These are phyloP conservation scores for Patella vulgata DNA, from an alignment of 1,140 invertebrate species.

Conservation along the genomic window DNA sequence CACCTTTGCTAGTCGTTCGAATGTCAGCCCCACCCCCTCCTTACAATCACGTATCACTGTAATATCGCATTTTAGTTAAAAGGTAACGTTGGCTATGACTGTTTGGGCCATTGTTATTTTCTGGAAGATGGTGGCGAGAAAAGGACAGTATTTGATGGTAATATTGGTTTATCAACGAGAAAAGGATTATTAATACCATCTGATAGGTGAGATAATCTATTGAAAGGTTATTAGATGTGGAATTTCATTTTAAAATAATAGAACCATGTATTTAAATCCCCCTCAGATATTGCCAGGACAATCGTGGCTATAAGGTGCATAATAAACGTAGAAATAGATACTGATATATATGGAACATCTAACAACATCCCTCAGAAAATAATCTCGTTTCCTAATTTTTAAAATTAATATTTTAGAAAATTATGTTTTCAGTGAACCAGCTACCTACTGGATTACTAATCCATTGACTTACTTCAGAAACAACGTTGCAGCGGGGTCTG, in stretches of 20 bases:
- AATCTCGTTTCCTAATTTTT: no score
- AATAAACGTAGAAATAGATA: no score
- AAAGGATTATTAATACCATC: conserved; percentile 18
- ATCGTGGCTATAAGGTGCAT: background rate
- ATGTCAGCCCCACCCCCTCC: no score
- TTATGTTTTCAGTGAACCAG: conserved; percentile 23
- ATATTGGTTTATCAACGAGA: conserved; percentile 41
- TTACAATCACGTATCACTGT: no score
- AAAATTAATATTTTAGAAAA: no score
- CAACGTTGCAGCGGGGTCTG: conserved; percentile 36
- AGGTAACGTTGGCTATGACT: conserved; percentile 46
- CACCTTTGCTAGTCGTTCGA: no score
- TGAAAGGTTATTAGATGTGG: no score
- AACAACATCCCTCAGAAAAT: no score
- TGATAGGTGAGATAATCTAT: conserved; percentile 20
- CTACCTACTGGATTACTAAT: conserved; percentile 34
- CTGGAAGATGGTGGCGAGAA: conserved; percentile 55
- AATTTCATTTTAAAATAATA: no score
- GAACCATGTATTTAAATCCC: no score
- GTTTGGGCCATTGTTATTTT: conserved; percentile 53
- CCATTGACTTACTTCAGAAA: conserved; percentile 25
- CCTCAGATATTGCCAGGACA: no score
- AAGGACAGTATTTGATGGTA: conserved; percentile 42
- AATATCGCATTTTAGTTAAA: conserved; percentile 39
- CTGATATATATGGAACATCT: no score